These are phyloP conservation scores for Sycophila texana DNA, from an alignment of 2,888 invertebrate species.

Conservation along the genomic window DNA sequence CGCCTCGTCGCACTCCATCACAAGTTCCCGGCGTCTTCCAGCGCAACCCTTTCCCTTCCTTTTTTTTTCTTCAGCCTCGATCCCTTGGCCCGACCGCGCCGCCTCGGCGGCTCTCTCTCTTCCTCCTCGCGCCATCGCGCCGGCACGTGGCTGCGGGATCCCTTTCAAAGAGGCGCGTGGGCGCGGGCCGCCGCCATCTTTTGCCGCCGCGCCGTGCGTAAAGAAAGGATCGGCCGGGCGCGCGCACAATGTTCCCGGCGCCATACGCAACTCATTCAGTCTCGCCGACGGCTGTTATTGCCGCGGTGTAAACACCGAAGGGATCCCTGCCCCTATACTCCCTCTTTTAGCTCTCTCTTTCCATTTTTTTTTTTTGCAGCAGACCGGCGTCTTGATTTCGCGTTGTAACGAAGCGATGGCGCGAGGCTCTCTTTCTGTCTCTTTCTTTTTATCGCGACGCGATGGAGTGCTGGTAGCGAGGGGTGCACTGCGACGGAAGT, in stretches of 20 bases:
- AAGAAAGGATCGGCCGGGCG: conserved; percentile 28
- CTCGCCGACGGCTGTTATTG: conserved; percentile 22
- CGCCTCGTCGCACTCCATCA: not conserved
- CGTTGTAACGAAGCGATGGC: not conserved
- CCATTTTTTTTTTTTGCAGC: not conserved
- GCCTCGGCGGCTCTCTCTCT: not conserved
- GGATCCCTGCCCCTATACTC: not conserved
- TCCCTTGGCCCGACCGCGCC: no score
- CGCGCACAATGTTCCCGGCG: conserved; percentile 26
- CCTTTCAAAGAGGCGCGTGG: conserved; percentile 37
- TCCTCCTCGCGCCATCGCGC: conserved; percentile 15
- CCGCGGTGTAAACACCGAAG: not conserved
- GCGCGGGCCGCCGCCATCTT: conserved; percentile 42
- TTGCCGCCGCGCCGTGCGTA: not conserved
- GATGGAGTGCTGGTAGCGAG: not conserved
- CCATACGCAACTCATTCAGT: not conserved
- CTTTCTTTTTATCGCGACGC: not conserved
- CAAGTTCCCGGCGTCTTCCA: not conserved
- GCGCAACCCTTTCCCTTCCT: not conserved
- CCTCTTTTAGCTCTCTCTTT: not conserved
- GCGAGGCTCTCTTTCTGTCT: not conserved
- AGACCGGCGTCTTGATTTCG: not conserved
- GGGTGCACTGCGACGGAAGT: not conserved
- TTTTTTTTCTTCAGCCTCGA: conserved; percentile 1
- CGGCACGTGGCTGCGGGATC: conserved; percentile 13